Evolutionary conservation across 2,797 vertebrate genomes (phyloP).

Genomic region (Amphiprion clarkii): DNA sequence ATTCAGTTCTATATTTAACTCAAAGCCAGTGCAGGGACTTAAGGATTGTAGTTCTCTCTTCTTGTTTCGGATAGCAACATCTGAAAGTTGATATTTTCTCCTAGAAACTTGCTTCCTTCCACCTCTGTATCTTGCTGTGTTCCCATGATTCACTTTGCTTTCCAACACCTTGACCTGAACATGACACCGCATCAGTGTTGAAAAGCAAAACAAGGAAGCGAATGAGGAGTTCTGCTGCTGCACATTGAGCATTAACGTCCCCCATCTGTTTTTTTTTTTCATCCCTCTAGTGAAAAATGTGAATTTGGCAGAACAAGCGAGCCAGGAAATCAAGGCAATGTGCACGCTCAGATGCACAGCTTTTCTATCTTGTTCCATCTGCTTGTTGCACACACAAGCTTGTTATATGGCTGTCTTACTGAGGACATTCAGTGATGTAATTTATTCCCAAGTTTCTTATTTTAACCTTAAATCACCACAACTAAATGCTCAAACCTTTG

Average conservation of each 20-base stretch:
- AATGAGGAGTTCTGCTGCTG: not conserved
- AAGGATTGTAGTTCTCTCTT: too few species aligned
- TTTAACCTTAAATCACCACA: too few species aligned
- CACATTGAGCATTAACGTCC: not conserved
- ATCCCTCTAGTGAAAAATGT: constrained; percentile 1
- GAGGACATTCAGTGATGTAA: too few species aligned
- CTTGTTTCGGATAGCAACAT: too few species aligned
- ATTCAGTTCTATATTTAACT: too few species aligned
- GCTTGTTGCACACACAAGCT: not conserved
- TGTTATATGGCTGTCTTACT: too few species aligned
- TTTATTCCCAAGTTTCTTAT: too few species aligned
- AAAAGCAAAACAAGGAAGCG: constrained; percentile 13
- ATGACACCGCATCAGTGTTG: not conserved
- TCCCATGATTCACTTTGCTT: not conserved
- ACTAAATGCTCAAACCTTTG: too few species aligned
- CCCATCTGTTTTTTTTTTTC: not conserved
- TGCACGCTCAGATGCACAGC: not conserved
- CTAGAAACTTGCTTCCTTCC: not conserved
- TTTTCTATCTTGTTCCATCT: not conserved
- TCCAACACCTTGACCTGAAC: not conserved
- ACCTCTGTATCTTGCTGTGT: not conserved
- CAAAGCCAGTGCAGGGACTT: too few species aligned
- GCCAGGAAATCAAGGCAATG: constrained; percentile 23
- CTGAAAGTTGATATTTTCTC: too few species aligned
- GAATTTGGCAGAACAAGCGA: constrained; percentile 18